Evolutionary conservation across 2,888 invertebrate species (phyloP), one percentile per base, ranked within the genome.

Genomic region (Sarcophaga caerulescens): DNA sequence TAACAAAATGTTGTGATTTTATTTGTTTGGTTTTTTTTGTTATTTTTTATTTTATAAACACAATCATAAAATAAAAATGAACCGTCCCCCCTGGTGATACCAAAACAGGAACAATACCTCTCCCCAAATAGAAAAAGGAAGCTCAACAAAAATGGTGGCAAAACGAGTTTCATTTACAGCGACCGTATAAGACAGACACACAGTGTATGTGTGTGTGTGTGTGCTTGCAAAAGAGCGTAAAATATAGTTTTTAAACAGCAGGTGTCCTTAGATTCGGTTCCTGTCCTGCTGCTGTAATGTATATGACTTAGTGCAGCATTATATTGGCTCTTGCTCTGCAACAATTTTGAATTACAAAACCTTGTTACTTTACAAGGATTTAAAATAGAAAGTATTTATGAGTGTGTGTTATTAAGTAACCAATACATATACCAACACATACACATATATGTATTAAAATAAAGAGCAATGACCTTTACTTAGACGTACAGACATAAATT

Each of bases 361-460:
- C 44, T 45, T 59, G 25, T 71, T 4, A 59, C 65, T 35, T 66
- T 71, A 71, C 60, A 73, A 10, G 66, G 47, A 71, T 82, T 82
- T 77, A 76, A 76, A 59, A 45, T 45, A 23, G 70, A 14, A 82
- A 70, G 25, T 76, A 63, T 82, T 82, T 82, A 82, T 79, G 70
- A 62, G 47, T 45, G 4, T 45, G 4, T 62, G 35, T 35, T 35
- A 35, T 35, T 35, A 35, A 35, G 35, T 35, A 10, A 35, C 1
- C 35, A 35, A 35, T 35, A 35, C 2, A 35, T 10, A 35, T 35
- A 35, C 10, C 0, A 35, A 35, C 35, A 1, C 35, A 35, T 35
- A 35, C 10, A 35, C 35, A 10, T 10, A 17, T 4, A 62, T 45
- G n/a, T 35, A 60, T 71, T 44, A 3, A 4, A 63, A 23, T 10